Evolutionary conservation across 2,797 vertebrate genomes (phyloP), one percentile per base, ranked within the genome.

Genomic region (Xyrichtys novacula): DNA sequence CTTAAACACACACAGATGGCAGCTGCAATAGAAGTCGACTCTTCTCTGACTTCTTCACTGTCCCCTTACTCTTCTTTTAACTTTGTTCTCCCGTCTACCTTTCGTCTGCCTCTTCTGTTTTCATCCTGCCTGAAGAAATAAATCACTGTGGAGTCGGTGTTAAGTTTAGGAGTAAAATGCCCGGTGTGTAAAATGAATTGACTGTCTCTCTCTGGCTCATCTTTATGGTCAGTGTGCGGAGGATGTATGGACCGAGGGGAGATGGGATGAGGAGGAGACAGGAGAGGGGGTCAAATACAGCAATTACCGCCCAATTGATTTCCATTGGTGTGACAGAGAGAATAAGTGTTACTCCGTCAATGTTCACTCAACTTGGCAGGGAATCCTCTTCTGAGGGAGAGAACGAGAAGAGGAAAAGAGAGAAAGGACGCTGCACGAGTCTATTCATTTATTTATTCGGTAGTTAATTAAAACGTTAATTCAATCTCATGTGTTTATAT

Each of bases 221-320:
- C 78, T 85, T 85, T 76, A 80, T 65, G 63, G 77, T 67, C 54
- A 22, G 61, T 60, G 68, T 57, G 70, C 56, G 64, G 56, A 81
- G 78, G 62, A 76, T 78, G 74, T 71, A 71, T 74, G 78, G 79
- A 81, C 52, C 8, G 75, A 68, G 68, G 69, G 72, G 73, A 84
- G 86, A 84, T 75, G 80, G 80, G 85, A 84, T 80, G 86, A 28
- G 76, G 75, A 68, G 81, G 70, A 84, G 81, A 89, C 55, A 76
- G 54, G 64, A 85, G 78, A 81, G 77, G 83, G 83, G 86, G 90
- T 90, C 89, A 92, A 93, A 91, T 85, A 90, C 89, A 83, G 89
- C 89, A 92, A 93, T 94, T 93, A 93, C 91, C 56, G 52, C 74
- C 83, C 84, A 67, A 93, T 94, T 93, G 93, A 93, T 94, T 93